These are phyloP conservation scores for Odontocerum albicorne DNA, from an alignment of 2,888 invertebrate genomes.

Conservation along the genomic window DNA sequence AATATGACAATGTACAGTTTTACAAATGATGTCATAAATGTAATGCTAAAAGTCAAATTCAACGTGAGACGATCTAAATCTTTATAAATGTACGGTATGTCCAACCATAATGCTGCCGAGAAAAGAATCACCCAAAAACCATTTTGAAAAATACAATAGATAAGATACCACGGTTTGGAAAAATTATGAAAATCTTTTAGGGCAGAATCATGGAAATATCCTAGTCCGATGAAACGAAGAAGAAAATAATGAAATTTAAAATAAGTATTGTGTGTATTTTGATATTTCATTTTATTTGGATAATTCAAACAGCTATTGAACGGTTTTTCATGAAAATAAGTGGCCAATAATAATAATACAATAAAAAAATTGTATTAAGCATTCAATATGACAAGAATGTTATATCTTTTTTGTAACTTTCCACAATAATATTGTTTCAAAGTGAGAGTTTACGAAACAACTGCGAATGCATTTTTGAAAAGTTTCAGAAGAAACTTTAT, in stretches of 20 bases:
- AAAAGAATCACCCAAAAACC: slow-evolving; percentile 26
- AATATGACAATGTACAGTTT: slow-evolving; percentile 26
- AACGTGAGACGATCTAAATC: slow-evolving; percentile 27
- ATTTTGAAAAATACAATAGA: slow-evolving; percentile 22
- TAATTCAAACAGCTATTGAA: no score
- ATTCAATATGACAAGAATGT: no score
- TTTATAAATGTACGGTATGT: slow-evolving; percentile 20
- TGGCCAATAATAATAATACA: no score
- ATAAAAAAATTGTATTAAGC: no score
- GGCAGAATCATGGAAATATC: slow-evolving; percentile 16
- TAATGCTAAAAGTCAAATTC: slow-evolving; percentile 29
- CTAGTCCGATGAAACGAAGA: slow-evolving; percentile 24
- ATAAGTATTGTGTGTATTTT: no score
- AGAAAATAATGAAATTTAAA: slow-evolving; percentile 25
- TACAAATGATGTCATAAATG: slow-evolving; percentile 20
- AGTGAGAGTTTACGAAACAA: no score
- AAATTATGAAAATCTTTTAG: slow-evolving; percentile 23
- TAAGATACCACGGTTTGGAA: slow-evolving; percentile 19
- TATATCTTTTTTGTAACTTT: no score
- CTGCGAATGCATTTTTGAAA: no score
- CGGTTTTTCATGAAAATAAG: no score
- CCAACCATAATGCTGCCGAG: slow-evolving; percentile 22
- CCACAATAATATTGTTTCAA: no score
- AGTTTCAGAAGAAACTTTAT: no score
- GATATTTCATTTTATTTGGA: no score